These are phyloP conservation scores for Panzeria rudis DNA, from an alignment of 2,888 invertebrate genomes.

Conservation along the genomic window DNA sequence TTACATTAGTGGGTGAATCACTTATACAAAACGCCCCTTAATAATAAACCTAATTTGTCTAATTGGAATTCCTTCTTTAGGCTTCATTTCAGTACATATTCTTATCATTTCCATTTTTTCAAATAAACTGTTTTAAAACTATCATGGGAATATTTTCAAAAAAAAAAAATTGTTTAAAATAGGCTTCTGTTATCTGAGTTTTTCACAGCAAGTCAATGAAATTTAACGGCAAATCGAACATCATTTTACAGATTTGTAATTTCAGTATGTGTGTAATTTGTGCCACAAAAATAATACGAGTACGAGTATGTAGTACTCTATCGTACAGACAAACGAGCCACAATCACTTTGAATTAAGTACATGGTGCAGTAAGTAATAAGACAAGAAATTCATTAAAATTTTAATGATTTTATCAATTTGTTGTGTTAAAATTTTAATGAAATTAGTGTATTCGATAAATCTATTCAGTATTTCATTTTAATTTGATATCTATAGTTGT, in stretches of 20 bases:
- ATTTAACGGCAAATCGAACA: background rate
- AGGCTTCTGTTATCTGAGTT: constrained; percentile 33
- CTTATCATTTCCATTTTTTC: constrained; percentile 54
- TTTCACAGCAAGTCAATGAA: background rate
- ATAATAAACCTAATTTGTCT: background rate
- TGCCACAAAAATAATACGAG: constrained; percentile 17
- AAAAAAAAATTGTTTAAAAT: constrained; percentile 1
- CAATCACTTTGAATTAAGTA: constrained; percentile 16
- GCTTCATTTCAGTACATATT: background rate
- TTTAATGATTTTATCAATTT: constrained; percentile 61
- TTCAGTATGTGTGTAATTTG: background rate
- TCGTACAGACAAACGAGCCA: background rate
- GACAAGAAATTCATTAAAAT: constrained; percentile 61
- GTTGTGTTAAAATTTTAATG: constrained; percentile 59
- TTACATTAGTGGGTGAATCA: constrained; percentile 42
- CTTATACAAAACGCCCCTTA: constrained; percentile 63
- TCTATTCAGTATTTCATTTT: constrained; percentile 19
- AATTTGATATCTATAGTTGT: constrained; percentile 27
- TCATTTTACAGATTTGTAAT: constrained; percentile 5
- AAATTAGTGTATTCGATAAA: constrained; percentile 45
- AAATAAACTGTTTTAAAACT: constrained; percentile 33
- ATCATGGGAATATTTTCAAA: constrained; percentile 60
- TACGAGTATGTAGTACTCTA: too few relatives aligned
- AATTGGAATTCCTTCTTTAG: background rate
- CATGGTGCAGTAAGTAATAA: constrained; percentile 27